phyloP scores from a whole-genome alignment of 2,888 invertebrate genomes.

The Eilema sororculum region DNA sequence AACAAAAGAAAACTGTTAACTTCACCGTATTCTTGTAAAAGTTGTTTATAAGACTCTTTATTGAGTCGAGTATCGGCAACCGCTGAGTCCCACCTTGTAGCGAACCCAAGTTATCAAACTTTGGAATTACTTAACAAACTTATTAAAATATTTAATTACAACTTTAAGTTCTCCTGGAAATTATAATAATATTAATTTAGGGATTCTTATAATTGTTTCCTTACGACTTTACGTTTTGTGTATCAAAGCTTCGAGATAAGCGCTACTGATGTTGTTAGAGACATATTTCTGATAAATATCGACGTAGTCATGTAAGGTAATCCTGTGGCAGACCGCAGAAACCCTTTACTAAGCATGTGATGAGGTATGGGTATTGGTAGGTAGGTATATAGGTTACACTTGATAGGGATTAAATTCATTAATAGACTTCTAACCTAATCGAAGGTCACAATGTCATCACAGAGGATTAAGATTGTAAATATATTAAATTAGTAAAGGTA shows the following conservation, averaged over 20 bases:
- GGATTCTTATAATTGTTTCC: conserved; percentile 16
- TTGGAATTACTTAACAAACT: conserved; percentile 36
- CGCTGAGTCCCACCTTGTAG: conserved; percentile 18
- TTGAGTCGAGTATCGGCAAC: conserved; percentile 24
- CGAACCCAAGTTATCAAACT: conserved; percentile 38
- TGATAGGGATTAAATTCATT: neutral
- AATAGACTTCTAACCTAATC: neutral
- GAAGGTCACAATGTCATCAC: neutral
- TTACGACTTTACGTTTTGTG: conserved; percentile 10
- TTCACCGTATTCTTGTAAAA: conserved; percentile 15
- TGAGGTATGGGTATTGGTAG: neutral
- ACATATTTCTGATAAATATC: neutral
- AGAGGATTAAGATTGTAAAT: neutral
- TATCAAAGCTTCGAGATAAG: neutral
- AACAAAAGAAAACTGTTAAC: conserved; percentile 8
- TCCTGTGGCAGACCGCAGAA: neutral
- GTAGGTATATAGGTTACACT: no score
- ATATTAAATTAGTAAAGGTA: neutral
- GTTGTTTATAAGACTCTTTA: conserved; percentile 16
- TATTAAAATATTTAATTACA: conserved; percentile 46
- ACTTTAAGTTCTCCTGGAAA: conserved; percentile 27
- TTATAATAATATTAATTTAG: conserved; percentile 19
- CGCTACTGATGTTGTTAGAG: neutral
- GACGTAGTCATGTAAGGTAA: neutral
- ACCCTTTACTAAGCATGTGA: neutral